A percentile compares a stretch with the other conserved stretches of the same genome.
Conservation (phyloP, 2,797 vertebrate genomes). For the Scolopax bukidnonensis region DNA sequence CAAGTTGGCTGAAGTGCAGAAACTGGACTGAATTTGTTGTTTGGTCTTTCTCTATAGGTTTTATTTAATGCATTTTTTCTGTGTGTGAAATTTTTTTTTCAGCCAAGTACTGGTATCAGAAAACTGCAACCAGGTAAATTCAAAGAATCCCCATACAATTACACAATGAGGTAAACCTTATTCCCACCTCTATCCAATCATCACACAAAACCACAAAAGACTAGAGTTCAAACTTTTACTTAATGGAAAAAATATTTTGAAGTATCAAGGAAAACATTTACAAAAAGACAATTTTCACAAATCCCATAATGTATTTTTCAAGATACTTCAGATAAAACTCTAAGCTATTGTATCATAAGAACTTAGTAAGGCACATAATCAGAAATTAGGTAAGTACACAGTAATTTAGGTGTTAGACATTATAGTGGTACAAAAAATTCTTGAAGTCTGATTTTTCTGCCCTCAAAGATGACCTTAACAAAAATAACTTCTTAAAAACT, state of each 20-base stretch:
- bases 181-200: slow-evolving; percentile 20
- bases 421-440: slow-evolving; percentile 85
- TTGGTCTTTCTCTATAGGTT: neutral
- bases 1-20: slow-evolving; percentile 26
- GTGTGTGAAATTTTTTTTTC: neutral
- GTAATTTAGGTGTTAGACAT: slow-evolving; percentile 83
- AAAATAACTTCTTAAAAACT: slow-evolving; percentile 89
- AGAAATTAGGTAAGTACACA: slow-evolving; percentile 85
- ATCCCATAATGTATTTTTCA: slow-evolving; percentile 78
- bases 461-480: slow-evolving; percentile 82
- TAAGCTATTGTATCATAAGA: slow-evolving; percentile 81
- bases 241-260: slow-evolving; percentile 49
- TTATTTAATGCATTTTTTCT: neutral
- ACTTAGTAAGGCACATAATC: slow-evolving; percentile 89
- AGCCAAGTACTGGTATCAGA: slow-evolving; percentile 1
- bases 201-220: slow-evolving; percentile 75
- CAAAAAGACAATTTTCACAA: slow-evolving; percentile 77
- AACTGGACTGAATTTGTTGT: neutral
- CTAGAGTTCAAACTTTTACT: slow-evolving; percentile 74
- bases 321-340: slow-evolving; percentile 80
- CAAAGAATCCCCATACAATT: slow-evolving; percentile 30
- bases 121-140: slow-evolving; percentile 8
- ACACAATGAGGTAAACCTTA: slow-evolving; percentile 8
- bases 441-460: slow-evolving; percentile 77
- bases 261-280: slow-evolving; percentile 70